Base-by-base conservation (phyloP, 2,888 invertebrate genomes). In the Zeuzera pyrina region DNA sequence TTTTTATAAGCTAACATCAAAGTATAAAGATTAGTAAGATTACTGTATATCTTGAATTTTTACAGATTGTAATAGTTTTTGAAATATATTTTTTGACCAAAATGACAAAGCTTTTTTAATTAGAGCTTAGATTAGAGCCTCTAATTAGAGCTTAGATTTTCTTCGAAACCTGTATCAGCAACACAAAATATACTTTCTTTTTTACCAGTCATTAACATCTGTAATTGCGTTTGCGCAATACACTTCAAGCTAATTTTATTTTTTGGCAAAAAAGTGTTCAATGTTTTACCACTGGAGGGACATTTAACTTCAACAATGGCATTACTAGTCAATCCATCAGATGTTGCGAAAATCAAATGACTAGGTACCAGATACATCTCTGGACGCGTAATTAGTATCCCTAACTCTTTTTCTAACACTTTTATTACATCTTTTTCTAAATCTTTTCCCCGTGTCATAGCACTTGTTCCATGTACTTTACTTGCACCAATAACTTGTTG, bases 291-390 rank as follows among this genome's bases (percentile, higher is more conserved):
- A 31, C 31, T 31, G 10, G 31, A 8, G 16, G 39, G 39, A 28
- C 35, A 36, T 30, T 39, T 39, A 26, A 35, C 29, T 31, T 39
- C 39, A 21, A 39, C 21, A 26, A 33, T 30, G 31, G 15, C 19
- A 26, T 35, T 24, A 25, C 31, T 30, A 21, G 23, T 29, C n/a
- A 36, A 29, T 26, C 34, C 36, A 36, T 39, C 36, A 19, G 36
- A 40, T 13, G 36, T 36, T 21, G 33, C 35, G 24, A 31, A 30
- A 35, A 16, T 24, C 11, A 31, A 38, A 31, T 35, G 21, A 23
- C 30, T 31, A 33, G 30, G 15, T 33, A 27, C 23, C 29, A 25
- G 15, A 37, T 31, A 33, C 31, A 35, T 13, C 26, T 27, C 30
- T 21, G 33, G 30, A 19, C 30, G 30, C 30, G 30, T 33, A 12